A percentile compares a stretch with the other conserved stretches of the same genome.
phyloP scores from a whole-genome alignment of 2,888 invertebrate genomes.

The Drosophila picticornis region DNA sequence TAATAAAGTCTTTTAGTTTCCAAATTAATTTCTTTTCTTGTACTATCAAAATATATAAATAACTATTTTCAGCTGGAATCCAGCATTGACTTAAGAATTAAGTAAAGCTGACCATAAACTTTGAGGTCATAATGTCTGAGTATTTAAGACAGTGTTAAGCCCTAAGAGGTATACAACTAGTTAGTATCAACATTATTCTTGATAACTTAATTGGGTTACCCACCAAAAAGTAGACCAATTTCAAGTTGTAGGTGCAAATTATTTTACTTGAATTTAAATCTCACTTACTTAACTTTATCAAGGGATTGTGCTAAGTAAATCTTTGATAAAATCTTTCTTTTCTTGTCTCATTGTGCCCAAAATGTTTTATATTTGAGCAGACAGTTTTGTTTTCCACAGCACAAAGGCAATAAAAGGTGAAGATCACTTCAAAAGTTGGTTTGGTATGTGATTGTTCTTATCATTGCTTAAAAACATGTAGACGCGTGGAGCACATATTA shows the following conservation, averaged over 20 bases:
- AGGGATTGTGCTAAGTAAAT: background rate
- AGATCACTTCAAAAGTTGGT: conserved; percentile 1
- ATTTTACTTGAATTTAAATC: conserved; percentile 2
- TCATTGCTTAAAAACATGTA: conserved; percentile 3
- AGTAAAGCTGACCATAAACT: background rate
- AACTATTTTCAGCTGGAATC: background rate
- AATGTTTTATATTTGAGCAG: background rate
- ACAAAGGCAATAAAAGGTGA: background rate
- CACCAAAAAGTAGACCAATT: background rate
- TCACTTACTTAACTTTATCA: conserved; percentile 5
- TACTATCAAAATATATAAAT: background rate
- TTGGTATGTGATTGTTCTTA: conserved; percentile 18
- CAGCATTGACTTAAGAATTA: background rate
- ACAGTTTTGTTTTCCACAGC: background rate
- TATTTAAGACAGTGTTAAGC: background rate
- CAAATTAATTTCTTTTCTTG: background rate
- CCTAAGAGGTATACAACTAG: background rate
- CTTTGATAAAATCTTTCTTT: conserved; percentile 8
- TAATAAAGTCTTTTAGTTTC: background rate
- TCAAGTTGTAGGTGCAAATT: background rate
- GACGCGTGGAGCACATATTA: background rate
- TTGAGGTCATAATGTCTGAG: background rate
- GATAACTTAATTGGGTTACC: background rate
- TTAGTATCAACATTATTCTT: background rate
- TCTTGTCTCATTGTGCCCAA: background rate